phyloP scores from a whole-genome alignment of 2,113 vertebrate genomes.

The Atractosteus spatula region DNA sequence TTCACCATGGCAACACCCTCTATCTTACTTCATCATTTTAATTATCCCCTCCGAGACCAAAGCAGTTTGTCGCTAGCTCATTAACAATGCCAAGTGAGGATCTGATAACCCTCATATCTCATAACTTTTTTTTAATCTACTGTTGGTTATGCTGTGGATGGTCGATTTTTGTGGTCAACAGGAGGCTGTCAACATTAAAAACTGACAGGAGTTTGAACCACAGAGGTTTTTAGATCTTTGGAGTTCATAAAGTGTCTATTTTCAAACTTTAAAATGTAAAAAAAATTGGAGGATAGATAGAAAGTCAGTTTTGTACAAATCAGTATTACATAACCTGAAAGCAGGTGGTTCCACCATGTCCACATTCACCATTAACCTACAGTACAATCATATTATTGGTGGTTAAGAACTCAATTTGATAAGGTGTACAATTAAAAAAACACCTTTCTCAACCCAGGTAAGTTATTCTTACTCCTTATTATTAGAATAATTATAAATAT shows the following conservation, averaged over 20 bases:
- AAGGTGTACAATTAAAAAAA: too few species aligned
- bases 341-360: too few species aligned
- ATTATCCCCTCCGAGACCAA: conserved; percentile 51
- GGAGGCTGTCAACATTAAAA: conserved; percentile 36
- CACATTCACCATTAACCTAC: too few species aligned
- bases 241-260: conserved; percentile 33
- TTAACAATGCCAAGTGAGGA: conserved; percentile 41
- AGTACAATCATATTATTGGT: too few species aligned
- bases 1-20: conserved; percentile 33
- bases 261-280: conserved; percentile 40
- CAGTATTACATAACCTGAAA: too few species aligned
- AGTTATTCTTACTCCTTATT: too few species aligned
- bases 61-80: conserved; percentile 39
- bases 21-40: conserved; percentile 49
- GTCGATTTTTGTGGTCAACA: conserved; percentile 56
- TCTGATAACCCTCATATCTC: conserved; percentile 26
- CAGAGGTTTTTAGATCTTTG: conserved; percentile 20
- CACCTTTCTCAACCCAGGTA: too few species aligned
- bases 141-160: conserved; percentile 4
- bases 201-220: conserved; percentile 38
- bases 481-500: too few species aligned
- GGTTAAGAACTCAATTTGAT: too few species aligned
- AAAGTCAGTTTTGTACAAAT: too few species aligned
- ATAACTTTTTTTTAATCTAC: conserved; percentile 7
- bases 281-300: conserved; percentile 21